A percentile compares a stretch with the other conserved stretches of the same genome.
Conservation (phyloP, 1,140 invertebrate genomes). For the Oreohelix idahoensis region DNA sequence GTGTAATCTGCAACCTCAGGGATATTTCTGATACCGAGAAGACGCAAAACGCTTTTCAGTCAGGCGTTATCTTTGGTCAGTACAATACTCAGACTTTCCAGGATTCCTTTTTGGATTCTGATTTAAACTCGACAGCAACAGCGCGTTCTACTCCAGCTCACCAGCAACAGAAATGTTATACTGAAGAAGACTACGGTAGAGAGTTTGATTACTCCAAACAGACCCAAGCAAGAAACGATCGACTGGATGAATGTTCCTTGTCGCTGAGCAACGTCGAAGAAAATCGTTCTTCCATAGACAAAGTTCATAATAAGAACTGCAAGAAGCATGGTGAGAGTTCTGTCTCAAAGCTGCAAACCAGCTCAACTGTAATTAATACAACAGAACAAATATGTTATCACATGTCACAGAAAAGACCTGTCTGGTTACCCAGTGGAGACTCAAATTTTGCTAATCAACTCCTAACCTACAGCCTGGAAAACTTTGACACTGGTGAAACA, state of each 20-base stretch:
- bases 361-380: neutral
- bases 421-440: conserved; percentile 42
- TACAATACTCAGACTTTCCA: no score
- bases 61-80: no score
- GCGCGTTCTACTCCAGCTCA: neutral
- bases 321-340: neutral
- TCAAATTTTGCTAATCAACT: conserved; percentile 43
- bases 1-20: conserved; percentile 38
- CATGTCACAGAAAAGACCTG: conserved; percentile 12
- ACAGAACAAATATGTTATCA: conserved; percentile 18
- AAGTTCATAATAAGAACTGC: neutral
- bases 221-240: neutral
- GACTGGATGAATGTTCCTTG: neutral
- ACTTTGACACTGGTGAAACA: neutral
- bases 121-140: conserved; percentile 44
- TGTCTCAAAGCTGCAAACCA: neutral
- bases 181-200: neutral
- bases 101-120: conserved; percentile 53
- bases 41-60: conserved; percentile 53
- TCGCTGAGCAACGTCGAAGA: no score
- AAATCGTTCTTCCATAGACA: neutral
- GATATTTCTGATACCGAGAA: conserved; percentile 57
- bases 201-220: neutral
- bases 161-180: conserved; percentile 8
- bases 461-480: conserved; percentile 14